Conservation (phyloP, 2,888 invertebrate genomes). For the Tetropium fuscum region DNA sequence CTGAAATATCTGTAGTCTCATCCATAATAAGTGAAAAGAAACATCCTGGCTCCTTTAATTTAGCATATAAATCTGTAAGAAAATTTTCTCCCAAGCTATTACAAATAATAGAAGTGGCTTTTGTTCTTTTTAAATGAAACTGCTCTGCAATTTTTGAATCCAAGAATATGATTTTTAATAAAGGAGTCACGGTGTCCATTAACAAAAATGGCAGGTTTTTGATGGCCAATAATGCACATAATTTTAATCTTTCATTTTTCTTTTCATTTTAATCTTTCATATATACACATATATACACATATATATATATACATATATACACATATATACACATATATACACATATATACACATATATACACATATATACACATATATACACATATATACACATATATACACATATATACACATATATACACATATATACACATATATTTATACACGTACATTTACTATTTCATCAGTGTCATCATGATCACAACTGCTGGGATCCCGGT, state of each 20-base stretch:
- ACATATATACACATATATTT: background rate
- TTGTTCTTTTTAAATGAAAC: slow-evolving; percentile 21
- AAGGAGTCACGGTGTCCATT: slow-evolving; percentile 5
- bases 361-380: background rate
- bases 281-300: background rate
- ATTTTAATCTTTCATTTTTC: slow-evolving; percentile 28
- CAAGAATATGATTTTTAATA: slow-evolving; percentile 17
- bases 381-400: background rate
- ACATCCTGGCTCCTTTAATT: slow-evolving; percentile 12
- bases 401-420: background rate
- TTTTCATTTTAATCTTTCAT: background rate
- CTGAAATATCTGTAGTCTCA: slow-evolving; percentile 27
- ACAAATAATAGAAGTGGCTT: slow-evolving; percentile 14
- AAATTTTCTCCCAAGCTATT: background rate
- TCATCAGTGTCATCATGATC: no score
- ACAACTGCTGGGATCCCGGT: no score
- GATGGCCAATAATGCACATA: slow-evolving; percentile 27
- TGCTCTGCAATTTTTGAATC: slow-evolving; percentile 32
- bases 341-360: background rate
- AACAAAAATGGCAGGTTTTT: slow-evolving; percentile 22
- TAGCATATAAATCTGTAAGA: background rate
- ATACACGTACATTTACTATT: background rate
- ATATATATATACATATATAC: background rate
- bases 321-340: background rate
- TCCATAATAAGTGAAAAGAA: slow-evolving; percentile 35